phyloP scores from a whole-genome alignment of 2,797 vertebrate species.

The Chromobotia macracanthus region DNA sequence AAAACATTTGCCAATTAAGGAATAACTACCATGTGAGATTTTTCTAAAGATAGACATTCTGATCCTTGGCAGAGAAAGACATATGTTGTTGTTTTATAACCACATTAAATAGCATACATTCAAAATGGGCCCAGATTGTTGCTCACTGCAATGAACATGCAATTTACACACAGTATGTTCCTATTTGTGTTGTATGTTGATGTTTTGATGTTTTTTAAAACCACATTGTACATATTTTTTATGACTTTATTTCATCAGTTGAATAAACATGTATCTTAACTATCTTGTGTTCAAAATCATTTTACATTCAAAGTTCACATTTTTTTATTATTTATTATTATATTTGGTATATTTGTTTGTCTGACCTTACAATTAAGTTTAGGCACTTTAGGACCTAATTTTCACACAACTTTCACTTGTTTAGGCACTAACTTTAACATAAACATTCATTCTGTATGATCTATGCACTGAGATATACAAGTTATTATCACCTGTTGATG shows the following conservation, averaged over 20 bases:
- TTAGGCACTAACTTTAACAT: too few relatives aligned
- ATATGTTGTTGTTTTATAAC: not conserved
- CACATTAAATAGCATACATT: not conserved
- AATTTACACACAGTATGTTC: not conserved
- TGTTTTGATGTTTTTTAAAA: constrained; percentile 23
- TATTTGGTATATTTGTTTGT: too few relatives aligned
- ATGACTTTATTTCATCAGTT: constrained; percentile 22
- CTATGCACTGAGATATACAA: too few relatives aligned
- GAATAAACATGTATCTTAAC: constrained; percentile 25
- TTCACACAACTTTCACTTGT: too few relatives aligned
- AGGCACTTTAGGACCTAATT: too few relatives aligned
- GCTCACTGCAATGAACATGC: not conserved
- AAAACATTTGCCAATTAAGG: not conserved
- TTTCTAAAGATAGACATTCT: not conserved
- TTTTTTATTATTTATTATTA: too few relatives aligned
- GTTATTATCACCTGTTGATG: not conserved
- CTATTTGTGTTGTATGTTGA: not conserved
- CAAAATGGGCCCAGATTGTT: not conserved
- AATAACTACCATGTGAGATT: not conserved
- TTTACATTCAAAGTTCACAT: too few relatives aligned
- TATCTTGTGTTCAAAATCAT: not conserved
- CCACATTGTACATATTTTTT: constrained; percentile 35
- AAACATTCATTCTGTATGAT: too few relatives aligned
- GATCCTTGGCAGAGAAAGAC: not conserved
- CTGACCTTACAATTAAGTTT: too few relatives aligned